Base-by-base conservation (phyloP, 2,113 vertebrate species). In the Lagopus muta region DNA sequence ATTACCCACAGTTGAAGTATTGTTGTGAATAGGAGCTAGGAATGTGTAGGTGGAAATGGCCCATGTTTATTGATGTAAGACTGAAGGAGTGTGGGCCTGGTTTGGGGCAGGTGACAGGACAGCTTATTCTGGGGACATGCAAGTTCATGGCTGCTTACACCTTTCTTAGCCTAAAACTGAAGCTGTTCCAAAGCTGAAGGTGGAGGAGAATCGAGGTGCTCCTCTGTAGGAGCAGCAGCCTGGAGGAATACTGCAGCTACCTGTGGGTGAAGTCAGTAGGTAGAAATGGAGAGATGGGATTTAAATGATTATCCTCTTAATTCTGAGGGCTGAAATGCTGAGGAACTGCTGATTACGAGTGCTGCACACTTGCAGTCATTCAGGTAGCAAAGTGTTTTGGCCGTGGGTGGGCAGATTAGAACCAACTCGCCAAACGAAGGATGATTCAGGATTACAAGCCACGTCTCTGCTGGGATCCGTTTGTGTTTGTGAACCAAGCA, bases 301-400 rank as follows among this genome's bases (percentile, higher is more conserved):
- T 93, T 75, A 64, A 71, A 55, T 90, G 28, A 14, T 81, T 82
- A 88, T 72, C 58, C 89, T 60, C 66, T 82, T 62, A n/a, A 81
- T 78, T 60, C n/a, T 20, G 13, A n/a, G 80, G 80, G 91, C 65
- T 40, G 30, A 70, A 74, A 45, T 9, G 34, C 42, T 20, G 47
- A 19, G 79, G 54, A 70, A 22, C 69, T 79, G 54, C 32, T 1
- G 2, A 24, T 55, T 18, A 4, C 1, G 22, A 57, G 25, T 48
- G 6, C 30, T 2, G 47, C 22, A 5, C 1, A 14, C 67, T 6
- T 81, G 84, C 57, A 34, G 45, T 58, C 11, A 5, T 57, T 78
- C 5, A 19, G 67, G 40, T 38, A 7, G 52, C 24, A 42, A 52
- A 20, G 66, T 4, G 58, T 42, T 65, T 32, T 1, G 86, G 80